Base-by-base conservation (phyloP, 2,113 vertebrate genomes). In the Pseudopipra pipra region DNA sequence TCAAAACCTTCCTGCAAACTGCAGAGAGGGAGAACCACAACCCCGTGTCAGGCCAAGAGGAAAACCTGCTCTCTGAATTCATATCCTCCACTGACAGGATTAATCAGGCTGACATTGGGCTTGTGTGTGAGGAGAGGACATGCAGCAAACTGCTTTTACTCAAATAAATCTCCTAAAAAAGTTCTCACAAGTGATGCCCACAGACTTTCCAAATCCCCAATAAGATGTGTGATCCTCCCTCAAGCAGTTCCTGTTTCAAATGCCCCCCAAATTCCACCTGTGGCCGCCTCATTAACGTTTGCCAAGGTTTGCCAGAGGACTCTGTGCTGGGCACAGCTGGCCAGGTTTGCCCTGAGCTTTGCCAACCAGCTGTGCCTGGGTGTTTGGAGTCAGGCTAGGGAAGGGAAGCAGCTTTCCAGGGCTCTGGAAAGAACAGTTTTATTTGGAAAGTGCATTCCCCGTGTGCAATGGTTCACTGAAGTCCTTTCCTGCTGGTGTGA, bases 11-110 rank as follows among this genome's bases (percentile, higher is more conserved):
- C 41, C 6, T 46, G 3, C 28, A 85, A 21, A 46, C 70, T 51
- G 51, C 0, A 1, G 11, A 1, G 11, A 54, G n/a, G 59, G 66
- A 66, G 68, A 89, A 1, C 11, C 1, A 0, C 33, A 67, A 49
- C 27, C 56, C 11, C 22, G 43, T 28, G 2, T 28, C 58, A 65
- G 66, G 44, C 68, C 90, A 43, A 39, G 52, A 88, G 17, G 24
- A 91, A 91, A 91, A 82, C 5, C 43, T 85, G 65, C 75, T 55
- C 37, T 72, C 54, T 92, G 63, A 61, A 89, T 96, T 86, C 68
- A 74, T 58, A 54, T 89, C 78, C 71, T 94, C 37, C 59, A 14
- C 52, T 90, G 88, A 72, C 85, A 65, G 10, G 13, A 52, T 81
- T 56, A 88, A 89, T 94, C 87, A 81, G 44, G 21, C 61, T 92